phyloP scores from a whole-genome alignment of 2,888 invertebrate genomes.

The Euplagia quadripunctaria region DNA sequence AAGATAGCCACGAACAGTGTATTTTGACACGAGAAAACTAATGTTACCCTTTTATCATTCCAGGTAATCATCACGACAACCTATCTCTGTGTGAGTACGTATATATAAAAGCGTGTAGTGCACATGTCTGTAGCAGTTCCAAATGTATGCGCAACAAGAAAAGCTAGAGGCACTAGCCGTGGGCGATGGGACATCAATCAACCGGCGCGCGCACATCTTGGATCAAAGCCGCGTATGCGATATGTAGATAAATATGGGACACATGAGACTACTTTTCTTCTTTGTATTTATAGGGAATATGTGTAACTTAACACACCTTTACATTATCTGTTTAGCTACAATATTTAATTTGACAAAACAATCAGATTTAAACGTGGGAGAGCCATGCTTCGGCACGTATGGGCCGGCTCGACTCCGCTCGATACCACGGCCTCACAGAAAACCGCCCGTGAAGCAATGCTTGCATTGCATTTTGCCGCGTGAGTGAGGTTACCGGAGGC shows the following conservation, averaged over 20 bases:
- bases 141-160: conserved; percentile 11
- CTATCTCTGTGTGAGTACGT: background rate
- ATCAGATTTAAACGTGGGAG: too few relatives aligned
- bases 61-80: conserved; percentile 19
- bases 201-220: conserved; percentile 11
- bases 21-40: conserved; percentile 13
- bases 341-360: background rate
- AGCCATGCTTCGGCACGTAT: too few relatives aligned
- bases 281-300: background rate
- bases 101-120: background rate
- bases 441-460: too few relatives aligned
- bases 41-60: conserved; percentile 17
- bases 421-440: too few relatives aligned
- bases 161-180: background rate
- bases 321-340: too few relatives aligned
- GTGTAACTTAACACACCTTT: background rate
- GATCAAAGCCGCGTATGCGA: background rate
- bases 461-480: too few relatives aligned
- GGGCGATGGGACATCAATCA: conserved; percentile 7
- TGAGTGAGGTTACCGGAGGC: too few relatives aligned
- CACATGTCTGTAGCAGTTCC: background rate
- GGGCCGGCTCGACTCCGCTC: too few relatives aligned
- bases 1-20: conserved; percentile 12
- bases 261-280: background rate
- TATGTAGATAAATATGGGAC: background rate